Conservation (phyloP, 2,113 vertebrate genomes). For the Nothocercus nigrocapillus region DNA sequence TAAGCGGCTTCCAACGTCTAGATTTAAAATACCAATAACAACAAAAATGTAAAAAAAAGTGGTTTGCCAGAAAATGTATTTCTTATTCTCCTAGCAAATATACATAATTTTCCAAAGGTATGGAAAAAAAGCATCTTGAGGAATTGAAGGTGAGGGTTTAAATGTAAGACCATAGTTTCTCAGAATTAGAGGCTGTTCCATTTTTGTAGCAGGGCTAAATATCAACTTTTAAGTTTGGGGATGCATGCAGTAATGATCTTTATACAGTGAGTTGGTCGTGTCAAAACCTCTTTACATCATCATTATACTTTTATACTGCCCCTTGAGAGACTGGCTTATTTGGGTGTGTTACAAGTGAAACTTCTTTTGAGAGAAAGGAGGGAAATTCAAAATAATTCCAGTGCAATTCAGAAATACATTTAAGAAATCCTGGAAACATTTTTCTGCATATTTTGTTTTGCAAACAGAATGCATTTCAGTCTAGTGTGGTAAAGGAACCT, state of each 20-base stretch:
- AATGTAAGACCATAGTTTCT: background rate
- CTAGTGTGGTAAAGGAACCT: background rate
- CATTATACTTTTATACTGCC: background rate
- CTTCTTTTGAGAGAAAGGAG: background rate
- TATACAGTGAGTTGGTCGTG: background rate
- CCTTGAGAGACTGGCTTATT: background rate
- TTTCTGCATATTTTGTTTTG: background rate
- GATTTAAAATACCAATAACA: background rate
- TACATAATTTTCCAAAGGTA: background rate
- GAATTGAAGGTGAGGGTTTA: background rate
- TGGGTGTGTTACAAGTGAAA: background rate
- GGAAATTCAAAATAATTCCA: background rate
- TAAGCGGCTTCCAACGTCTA: background rate
- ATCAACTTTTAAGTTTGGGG: background rate
- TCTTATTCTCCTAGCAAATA: slow-evolving; percentile 1
- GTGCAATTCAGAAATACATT: background rate
- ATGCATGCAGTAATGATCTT: background rate
- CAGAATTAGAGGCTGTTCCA: background rate
- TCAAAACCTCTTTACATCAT: background rate
- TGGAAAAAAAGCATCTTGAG: background rate
- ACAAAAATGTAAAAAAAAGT: background rate
- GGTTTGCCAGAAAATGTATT: background rate
- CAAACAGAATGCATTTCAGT: background rate
- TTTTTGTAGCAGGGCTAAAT: background rate
- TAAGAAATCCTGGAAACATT: background rate